Evolutionary conservation across 2,888 invertebrate species (phyloP).

Genomic region (Synergus gifuensis): DNA sequence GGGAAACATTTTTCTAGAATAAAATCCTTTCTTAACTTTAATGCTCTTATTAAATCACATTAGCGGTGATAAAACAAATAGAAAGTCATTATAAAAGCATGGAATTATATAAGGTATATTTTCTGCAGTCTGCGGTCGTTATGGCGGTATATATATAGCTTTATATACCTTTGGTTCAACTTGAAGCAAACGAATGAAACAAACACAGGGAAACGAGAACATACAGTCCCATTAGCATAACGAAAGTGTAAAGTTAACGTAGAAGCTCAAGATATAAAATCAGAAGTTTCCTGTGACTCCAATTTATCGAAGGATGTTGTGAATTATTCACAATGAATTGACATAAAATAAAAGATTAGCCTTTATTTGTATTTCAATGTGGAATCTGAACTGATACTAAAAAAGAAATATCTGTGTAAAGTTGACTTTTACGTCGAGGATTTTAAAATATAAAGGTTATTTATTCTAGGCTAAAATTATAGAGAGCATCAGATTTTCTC

Average conservation of each 20-base stretch:
- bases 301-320: too few relatives aligned
- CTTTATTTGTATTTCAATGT: too few relatives aligned
- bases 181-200: conserved; percentile 49
- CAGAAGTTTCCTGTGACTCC: too few relatives aligned
- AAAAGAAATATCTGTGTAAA: neutral
- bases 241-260: conserved; percentile 48
- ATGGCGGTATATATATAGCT: neutral
- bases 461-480: neutral
- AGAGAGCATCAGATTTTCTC: neutral
- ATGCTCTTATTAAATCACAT: too few relatives aligned
- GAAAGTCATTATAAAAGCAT: too few relatives aligned
- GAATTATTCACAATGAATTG: neutral
- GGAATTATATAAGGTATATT: neutral
- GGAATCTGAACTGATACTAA: too few relatives aligned
- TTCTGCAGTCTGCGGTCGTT: neutral
- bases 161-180: neutral
- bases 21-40: too few relatives aligned
- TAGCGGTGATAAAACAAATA: too few relatives aligned
- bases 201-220: conserved; percentile 46
- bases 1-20: too few relatives aligned
- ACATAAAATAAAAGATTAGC: neutral
- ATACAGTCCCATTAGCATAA: conserved; percentile 61
- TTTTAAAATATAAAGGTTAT: neutral
- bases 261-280: too few relatives aligned
- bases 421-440: neutral